Percentiles rank a stretch among this genome's conserved stretches.
Conservation (phyloP, 2,797 vertebrate species). For the Clarias fuscus region DNA sequence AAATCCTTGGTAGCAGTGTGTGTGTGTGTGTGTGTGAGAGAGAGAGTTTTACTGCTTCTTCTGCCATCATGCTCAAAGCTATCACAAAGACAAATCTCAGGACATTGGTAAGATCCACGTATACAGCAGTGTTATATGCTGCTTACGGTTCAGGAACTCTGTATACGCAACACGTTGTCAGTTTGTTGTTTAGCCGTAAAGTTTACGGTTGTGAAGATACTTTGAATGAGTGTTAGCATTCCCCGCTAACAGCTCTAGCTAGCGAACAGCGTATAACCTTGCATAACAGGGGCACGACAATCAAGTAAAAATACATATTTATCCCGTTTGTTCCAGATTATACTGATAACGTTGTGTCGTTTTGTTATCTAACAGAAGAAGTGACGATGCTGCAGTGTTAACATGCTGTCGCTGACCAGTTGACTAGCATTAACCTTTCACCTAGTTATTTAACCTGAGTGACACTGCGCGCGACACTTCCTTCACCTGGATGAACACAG, state of each 20-base stretch:
- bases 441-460: background rate
- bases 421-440: background rate
- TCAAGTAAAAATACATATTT: background rate
- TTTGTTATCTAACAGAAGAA: background rate
- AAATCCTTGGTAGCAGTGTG: background rate
- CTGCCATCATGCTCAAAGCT: constrained; percentile 51
- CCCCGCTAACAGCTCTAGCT: background rate
- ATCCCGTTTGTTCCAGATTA: background rate
- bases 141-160: too few species aligned
- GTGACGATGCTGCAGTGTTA: background rate
- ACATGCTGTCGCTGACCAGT: background rate
- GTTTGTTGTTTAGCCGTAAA: background rate
- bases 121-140: background rate
- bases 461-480: background rate
- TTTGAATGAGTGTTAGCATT: constrained; percentile 10
- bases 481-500: background rate
- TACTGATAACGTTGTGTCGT: too few species aligned
- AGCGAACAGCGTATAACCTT: too few species aligned
- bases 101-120: constrained; percentile 47
- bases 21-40: background rate
- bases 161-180: background rate
- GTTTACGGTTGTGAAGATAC: background rate
- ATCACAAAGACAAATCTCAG: constrained; percentile 48
- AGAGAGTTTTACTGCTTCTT: background rate
- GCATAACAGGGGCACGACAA: background rate